Percentiles rank a stretch among this genome's conserved stretches.
Evolutionary conservation across 2,888 invertebrate genomes (phyloP).

Genomic region (Hybos culiciformis): DNA sequence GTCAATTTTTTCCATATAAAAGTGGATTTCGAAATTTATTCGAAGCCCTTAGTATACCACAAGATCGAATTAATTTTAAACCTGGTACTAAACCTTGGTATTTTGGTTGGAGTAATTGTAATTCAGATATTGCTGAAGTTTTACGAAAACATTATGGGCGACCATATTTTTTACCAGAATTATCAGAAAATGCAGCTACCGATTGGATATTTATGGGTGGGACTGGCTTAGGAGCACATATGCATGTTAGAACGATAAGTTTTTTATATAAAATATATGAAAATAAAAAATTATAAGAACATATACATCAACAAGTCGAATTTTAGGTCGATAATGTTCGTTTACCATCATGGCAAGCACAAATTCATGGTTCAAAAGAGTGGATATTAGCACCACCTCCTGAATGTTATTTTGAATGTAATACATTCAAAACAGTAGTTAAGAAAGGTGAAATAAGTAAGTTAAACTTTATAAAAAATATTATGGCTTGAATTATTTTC

Average conservation of each 20-base stretch:
- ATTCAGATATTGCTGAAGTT: slow-evolving; percentile 61
- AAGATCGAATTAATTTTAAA: slow-evolving; percentile 45
- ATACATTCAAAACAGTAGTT: slow-evolving; percentile 44
- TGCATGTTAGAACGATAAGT: slow-evolving; percentile 59
- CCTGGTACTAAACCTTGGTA: slow-evolving; percentile 41
- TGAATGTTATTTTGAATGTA: slow-evolving; percentile 74
- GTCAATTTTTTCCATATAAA: slow-evolving; percentile 90
- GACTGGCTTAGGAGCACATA: slow-evolving; percentile 83
- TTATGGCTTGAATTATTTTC: not conserved
- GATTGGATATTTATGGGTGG: slow-evolving; percentile 98
- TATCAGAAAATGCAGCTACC: slow-evolving; percentile 75
- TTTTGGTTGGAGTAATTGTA: slow-evolving; percentile 86
- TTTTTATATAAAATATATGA: not conserved
- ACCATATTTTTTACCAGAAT: slow-evolving; percentile 79
- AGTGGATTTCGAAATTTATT: slow-evolving; percentile 65
- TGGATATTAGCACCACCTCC: slow-evolving; percentile 88
- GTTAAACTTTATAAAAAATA: slow-evolving; percentile 6
- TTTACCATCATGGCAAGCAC: slow-evolving; percentile 95
- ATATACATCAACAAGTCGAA: not conserved
- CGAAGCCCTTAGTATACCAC: slow-evolving; percentile 73
- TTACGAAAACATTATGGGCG: slow-evolving; percentile 64
- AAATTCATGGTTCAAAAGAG: slow-evolving; percentile 72
- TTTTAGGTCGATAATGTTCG: slow-evolving; percentile 82
- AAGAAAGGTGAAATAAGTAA: slow-evolving; percentile 82
- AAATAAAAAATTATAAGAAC: not conserved